Percentiles rank a stretch among this genome's conserved stretches.
Evolutionary conservation across 2,888 invertebrate genomes (phyloP).

Genomic region (Lasioglossum pauxillum): DNA sequence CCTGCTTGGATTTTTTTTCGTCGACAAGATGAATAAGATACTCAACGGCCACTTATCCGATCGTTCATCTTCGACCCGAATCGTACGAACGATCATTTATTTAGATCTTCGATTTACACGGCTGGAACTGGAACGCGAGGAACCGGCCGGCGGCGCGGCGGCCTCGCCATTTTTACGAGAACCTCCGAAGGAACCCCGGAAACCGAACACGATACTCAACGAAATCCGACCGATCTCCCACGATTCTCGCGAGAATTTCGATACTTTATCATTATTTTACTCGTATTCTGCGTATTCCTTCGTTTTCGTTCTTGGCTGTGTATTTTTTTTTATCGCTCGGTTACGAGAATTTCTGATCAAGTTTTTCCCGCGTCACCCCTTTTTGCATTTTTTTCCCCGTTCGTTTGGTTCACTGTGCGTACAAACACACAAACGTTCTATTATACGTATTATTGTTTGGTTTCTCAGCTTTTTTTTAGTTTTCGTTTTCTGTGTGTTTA

Average conservation of each 20-base stretch:
- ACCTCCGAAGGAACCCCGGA: neutral
- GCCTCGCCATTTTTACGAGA: neutral
- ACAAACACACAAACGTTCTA: neutral
- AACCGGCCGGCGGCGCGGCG: neutral
- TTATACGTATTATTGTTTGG: neutral
- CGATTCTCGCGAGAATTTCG: slow-evolving; percentile 13
- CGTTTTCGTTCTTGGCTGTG: neutral
- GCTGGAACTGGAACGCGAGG: neutral
- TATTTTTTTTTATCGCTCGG: neutral
- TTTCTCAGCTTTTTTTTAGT: neutral
- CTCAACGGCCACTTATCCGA: neutral
- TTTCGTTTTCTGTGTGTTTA: neutral
- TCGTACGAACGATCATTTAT: neutral
- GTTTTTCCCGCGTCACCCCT: neutral
- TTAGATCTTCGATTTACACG: neutral
- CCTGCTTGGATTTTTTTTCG: neutral
- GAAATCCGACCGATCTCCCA: slow-evolving; percentile 6
- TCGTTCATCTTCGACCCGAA: neutral
- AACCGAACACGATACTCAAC: neutral
- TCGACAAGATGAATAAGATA: neutral
- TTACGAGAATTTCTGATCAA: slow-evolving; percentile 2
- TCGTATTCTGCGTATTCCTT: neutral
- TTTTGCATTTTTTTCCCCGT: neutral
- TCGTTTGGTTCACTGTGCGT: slow-evolving; percentile 7
- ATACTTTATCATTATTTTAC: neutral